Evolutionary conservation across 2,888 invertebrate species (phyloP).

Genomic region (Papilio demoleus): DNA sequence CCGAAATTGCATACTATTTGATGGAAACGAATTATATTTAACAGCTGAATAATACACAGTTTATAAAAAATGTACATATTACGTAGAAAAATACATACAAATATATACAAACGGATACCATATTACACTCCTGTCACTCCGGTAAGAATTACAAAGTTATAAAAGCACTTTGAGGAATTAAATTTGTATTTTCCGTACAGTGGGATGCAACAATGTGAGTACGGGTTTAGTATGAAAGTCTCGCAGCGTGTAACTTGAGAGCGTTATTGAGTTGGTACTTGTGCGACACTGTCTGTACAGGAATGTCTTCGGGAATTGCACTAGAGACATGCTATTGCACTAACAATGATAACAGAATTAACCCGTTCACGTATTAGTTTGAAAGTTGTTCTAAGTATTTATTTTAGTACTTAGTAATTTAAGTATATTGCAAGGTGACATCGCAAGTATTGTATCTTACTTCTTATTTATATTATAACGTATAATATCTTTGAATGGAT

Average conservation of each 20-base stretch:
- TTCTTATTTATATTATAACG: too few relatives aligned
- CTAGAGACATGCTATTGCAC: constrained; percentile 29
- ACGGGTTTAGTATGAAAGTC: constrained; percentile 34
- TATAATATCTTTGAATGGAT: too few relatives aligned
- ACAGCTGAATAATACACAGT: too few relatives aligned
- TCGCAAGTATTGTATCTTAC: too few relatives aligned
- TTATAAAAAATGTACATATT: too few relatives aligned
- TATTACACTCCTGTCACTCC: not conserved
- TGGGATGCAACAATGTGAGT: constrained; percentile 21
- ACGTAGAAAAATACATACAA: not conserved
- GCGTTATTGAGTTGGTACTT: constrained; percentile 40
- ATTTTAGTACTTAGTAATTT: too few relatives aligned
- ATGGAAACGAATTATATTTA: too few relatives aligned
- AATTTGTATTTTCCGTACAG: constrained; percentile 10
- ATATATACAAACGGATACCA: not conserved
- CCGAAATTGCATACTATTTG: too few relatives aligned
- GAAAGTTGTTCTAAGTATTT: not conserved
- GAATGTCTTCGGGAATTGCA: constrained; percentile 36
- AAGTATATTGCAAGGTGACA: too few relatives aligned
- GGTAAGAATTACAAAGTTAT: not conserved
- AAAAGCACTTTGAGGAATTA: constrained; percentile 8
- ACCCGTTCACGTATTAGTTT: not conserved
- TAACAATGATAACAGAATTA: constrained; percentile 21
- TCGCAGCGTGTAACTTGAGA: constrained; percentile 33
- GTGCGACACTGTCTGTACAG: constrained; percentile 29